Percentiles rank a stretch among this genome's conserved stretches.
phyloP scores from a whole-genome alignment of 2,113 vertebrate genomes.

The Odocoileus virginianus region DNA sequence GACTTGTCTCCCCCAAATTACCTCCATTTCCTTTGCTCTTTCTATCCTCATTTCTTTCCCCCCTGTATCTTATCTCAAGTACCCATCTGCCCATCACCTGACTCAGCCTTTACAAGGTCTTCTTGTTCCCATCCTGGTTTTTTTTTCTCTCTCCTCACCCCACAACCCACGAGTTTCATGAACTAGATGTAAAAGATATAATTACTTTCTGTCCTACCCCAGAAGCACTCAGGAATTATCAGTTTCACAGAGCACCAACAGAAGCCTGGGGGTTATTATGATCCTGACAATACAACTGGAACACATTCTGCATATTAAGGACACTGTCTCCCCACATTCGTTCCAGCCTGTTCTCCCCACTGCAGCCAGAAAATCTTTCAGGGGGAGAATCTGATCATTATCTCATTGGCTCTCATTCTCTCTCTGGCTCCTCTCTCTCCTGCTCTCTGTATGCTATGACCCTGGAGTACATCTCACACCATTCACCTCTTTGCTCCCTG shows the following conservation, averaged over 20 bases:
- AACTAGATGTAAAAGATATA: not conserved
- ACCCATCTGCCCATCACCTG: not conserved
- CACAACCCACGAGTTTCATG: not conserved
- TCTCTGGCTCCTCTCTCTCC: not conserved
- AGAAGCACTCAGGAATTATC: not conserved
- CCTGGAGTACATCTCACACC: not conserved
- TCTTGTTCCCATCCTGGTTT: not conserved
- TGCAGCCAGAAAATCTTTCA: constrained; percentile 15
- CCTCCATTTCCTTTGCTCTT: not conserved
- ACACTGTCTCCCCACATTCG: not conserved
- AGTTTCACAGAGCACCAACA: not conserved
- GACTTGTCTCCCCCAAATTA: not conserved
- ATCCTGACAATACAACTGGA: not conserved
- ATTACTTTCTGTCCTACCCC: not conserved
- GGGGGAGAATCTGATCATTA: not conserved
- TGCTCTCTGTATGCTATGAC: not conserved
- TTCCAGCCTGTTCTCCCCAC: not conserved
- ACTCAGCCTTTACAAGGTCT: not conserved
- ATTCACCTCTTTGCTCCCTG: not conserved
- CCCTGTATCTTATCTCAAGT: not conserved
- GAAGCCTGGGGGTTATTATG: not conserved
- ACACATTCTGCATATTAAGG: not conserved
- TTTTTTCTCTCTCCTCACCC: not conserved
- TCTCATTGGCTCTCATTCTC: not conserved
- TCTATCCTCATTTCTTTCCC: not conserved